A percentile compares a stretch with the other conserved stretches of the same genome.
phyloP scores from a whole-genome alignment of 2,113 vertebrate genomes.

The Vulpes vulpes region DNA sequence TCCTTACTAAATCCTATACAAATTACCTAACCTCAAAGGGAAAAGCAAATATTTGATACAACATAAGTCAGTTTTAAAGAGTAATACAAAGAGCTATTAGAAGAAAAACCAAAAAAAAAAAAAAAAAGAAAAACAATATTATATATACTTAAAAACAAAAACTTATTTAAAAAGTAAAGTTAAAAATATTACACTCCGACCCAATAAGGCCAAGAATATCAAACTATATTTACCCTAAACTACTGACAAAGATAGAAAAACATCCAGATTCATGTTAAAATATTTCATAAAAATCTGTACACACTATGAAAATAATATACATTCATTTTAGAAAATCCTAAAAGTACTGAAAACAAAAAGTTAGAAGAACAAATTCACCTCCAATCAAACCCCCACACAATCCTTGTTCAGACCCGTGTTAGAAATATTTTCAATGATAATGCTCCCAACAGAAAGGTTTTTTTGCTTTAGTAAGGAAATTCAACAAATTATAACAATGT shows the following conservation, averaged over 20 bases:
- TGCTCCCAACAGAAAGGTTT: background rate
- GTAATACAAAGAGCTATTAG: background rate
- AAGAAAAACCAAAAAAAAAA: no score
- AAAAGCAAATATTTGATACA: background rate
- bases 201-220: background rate
- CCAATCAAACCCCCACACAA: background rate
- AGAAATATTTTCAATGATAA: background rate
- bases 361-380: background rate
- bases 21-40: background rate
- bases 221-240: background rate
- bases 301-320: background rate
- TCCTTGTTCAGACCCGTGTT: background rate
- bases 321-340: background rate
- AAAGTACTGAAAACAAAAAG: constrained; percentile 1
- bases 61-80: background rate
- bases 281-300: background rate
- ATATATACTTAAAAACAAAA: background rate
- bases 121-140: background rate
- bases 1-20: background rate
- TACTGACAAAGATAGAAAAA: background rate
- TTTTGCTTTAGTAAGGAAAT: background rate
- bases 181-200: background rate
- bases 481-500: background rate
- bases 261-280: background rate
- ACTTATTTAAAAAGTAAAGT: background rate